These are phyloP conservation scores for Anarhynchus alexandrinus DNA, from an alignment of 2,113 vertebrate species.

Conservation along the genomic window DNA sequence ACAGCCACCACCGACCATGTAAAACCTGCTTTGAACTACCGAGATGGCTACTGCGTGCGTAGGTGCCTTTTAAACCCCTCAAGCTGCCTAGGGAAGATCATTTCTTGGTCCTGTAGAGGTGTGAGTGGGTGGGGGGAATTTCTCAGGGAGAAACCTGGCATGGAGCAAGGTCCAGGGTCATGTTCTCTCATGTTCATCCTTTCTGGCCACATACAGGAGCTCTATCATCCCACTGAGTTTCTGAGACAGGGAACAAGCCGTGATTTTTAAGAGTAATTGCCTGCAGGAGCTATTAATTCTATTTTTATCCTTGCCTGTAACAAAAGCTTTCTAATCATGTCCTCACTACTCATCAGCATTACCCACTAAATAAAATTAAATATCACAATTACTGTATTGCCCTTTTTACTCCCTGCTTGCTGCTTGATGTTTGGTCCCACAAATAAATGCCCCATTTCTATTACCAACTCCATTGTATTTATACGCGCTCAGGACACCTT, in stretches of 20 bases:
- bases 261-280: neutral
- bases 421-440: neutral
- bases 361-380: neutral
- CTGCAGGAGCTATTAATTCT: conserved; percentile 7
- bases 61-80: neutral
- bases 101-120: neutral
- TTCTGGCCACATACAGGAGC: neutral
- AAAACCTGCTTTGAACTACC: neutral
- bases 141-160: neutral
- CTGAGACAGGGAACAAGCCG: neutral
- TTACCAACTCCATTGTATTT: neutral
- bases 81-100: neutral
- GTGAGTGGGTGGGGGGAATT: neutral
- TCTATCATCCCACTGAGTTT: neutral
- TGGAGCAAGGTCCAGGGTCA: neutral
- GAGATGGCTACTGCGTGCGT: neutral
- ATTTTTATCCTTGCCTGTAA: conserved; percentile 10
- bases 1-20: rapidly evolving
- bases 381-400: neutral
- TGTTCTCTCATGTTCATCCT: neutral
- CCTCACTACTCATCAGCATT: neutral
- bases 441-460: neutral
- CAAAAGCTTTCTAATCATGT: conserved; percentile 25
- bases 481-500: neutral
- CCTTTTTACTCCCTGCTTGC: neutral